Percentiles rank a stretch among this genome's conserved stretches.
Conservation (phyloP, 2,797 vertebrate species). For the Carduelis carduelis region DNA sequence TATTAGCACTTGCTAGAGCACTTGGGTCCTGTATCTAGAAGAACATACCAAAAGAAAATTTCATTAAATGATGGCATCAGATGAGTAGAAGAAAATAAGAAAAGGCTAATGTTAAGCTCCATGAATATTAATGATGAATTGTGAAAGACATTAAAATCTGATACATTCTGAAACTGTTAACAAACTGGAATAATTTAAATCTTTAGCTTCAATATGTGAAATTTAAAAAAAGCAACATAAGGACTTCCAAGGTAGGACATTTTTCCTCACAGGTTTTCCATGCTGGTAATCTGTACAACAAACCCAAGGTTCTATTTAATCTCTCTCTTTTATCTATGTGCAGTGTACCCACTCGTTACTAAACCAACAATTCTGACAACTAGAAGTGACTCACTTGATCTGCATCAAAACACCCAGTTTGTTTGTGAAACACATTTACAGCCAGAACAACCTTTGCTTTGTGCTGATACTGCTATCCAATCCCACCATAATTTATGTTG, state of each 20-base stretch:
- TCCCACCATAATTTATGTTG: background rate
- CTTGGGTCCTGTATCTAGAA: background rate
- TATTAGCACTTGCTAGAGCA: fast-evolving
- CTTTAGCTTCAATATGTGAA: background rate
- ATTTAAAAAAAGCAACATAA: background rate
- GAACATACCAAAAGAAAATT: background rate
- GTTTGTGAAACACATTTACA: background rate
- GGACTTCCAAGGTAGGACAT: background rate
- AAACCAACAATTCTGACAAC: slow-evolving; percentile 1
- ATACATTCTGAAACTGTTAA: background rate
- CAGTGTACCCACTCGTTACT: background rate
- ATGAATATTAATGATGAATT: background rate
- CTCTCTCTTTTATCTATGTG: background rate
- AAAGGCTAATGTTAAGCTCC: background rate
- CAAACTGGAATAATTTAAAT: background rate
- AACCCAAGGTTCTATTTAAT: background rate
- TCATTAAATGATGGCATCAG: background rate
- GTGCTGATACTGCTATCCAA: background rate
- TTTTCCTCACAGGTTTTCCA: background rate
- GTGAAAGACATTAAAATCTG: background rate
- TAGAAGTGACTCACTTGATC: background rate
- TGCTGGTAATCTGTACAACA: background rate
- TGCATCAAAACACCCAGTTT: background rate
- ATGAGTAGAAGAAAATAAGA: background rate
- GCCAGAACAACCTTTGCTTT: background rate